These are phyloP conservation scores for Plumapathes pennacea DNA, from an alignment of 92 coral and sea anemone species.

Conservation along the genomic window DNA sequence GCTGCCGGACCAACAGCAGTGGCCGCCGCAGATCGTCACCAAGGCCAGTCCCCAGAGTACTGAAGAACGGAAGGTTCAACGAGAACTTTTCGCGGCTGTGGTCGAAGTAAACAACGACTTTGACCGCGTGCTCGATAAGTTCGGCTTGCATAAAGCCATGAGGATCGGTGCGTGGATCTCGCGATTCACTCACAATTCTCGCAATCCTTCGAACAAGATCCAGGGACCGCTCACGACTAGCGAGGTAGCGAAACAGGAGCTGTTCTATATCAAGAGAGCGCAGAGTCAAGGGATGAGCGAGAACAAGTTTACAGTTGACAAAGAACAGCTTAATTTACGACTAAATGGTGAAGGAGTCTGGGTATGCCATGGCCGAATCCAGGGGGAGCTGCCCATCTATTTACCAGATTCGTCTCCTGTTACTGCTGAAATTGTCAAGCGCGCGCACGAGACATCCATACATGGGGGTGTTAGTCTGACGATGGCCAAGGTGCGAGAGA, in stretches of 20 bases:
- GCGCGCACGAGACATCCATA: slow-evolving; percentile 41
- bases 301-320: slow-evolving; percentile 26
- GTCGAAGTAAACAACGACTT: too few relatives aligned
- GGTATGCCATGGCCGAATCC: slow-evolving; percentile 60
- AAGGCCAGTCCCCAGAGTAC: too few relatives aligned
- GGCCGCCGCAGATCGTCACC: too few relatives aligned
- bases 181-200: slow-evolving; percentile 60
- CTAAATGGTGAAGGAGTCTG: slow-evolving; percentile 28
- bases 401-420: slow-evolving; percentile 28
- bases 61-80: too few relatives aligned
- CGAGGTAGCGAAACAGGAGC: slow-evolving; percentile 27
- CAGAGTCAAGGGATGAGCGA: slow-evolving; percentile 21
- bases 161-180: slow-evolving; percentile 70
- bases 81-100: slow-evolving; percentile 54
- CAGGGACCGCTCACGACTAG: slow-evolving; percentile 30
- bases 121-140: slow-evolving; percentile 51
- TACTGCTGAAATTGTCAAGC: slow-evolving; percentile 27
- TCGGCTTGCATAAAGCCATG: slow-evolving; percentile 67
- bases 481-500: slow-evolving; percentile 52
- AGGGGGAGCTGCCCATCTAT: slow-evolving; percentile 49
- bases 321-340: slow-evolving; percentile 48
- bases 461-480: slow-evolving; percentile 66
- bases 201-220: slow-evolving; percentile 32
- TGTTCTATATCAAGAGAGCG: slow-evolving; percentile 31
- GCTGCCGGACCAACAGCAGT: too few relatives aligned